A percentile compares a stretch with the other conserved stretches of the same genome.
Conservation (phyloP, 2,113 vertebrate genomes). For the Pitta sordida region DNA sequence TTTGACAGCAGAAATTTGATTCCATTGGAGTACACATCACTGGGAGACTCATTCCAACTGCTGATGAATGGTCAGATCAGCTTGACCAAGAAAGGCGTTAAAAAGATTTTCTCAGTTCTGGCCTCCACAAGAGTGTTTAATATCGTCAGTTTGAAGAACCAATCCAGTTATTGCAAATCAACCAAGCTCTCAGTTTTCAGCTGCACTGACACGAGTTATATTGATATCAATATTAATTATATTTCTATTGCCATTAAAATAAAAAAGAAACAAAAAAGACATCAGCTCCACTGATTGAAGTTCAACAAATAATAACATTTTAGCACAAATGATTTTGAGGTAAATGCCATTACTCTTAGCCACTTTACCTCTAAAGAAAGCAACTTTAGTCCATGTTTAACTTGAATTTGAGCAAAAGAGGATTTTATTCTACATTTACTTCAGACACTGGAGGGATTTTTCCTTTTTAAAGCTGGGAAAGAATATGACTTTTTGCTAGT, state of each 20-base stretch:
- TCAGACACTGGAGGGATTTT: neutral
- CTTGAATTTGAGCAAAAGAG: neutral
- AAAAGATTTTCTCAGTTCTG: neutral
- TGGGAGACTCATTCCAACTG: neutral
- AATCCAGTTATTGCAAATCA: neutral
- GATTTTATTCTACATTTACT: neutral
- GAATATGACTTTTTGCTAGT: neutral
- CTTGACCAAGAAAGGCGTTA: neutral
- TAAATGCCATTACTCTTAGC: neutral
- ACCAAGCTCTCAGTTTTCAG: neutral
- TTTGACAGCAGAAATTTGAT: neutral
- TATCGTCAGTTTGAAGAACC: neutral
- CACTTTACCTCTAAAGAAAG: neutral
- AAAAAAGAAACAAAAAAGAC: neutral
- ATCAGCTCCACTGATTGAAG: neutral
- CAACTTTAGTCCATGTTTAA: neutral
- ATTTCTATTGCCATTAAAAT: neutral
- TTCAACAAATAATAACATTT: neutral
- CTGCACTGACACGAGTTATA: neutral
- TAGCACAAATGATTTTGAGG: neutral
- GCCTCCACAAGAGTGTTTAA: neutral
- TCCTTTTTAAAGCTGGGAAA: neutral
- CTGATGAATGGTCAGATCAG: neutral
- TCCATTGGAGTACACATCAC: neutral
- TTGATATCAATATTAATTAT: neutral